Base-by-base conservation (phyloP, 1,140 invertebrate species). In the Bradynema listronoti region DNA sequence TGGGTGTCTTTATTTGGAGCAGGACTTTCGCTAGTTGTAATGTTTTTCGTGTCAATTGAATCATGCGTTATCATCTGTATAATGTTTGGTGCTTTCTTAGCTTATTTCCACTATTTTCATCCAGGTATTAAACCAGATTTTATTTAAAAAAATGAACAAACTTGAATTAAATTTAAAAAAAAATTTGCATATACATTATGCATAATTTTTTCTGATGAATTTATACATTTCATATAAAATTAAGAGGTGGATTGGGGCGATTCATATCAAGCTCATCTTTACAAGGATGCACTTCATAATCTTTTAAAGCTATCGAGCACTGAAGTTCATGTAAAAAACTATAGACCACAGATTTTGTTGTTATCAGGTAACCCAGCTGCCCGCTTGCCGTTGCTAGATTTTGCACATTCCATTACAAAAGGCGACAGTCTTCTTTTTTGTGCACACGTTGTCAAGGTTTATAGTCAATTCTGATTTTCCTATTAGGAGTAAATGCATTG, bases 1-100 rank as follows among this genome's bases (percentile, higher is more conserved):
- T 94, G 90, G 90, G 52, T 92, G 5, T 91, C 89, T 64, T 81
- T 95, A 14, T 60, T 85, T 49, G 91, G 90, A 6, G 88, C 89
- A 68, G 80, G 91, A 47, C 79, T 89, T 45, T 94, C 91, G 75
- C 84, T 94, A 19, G 84, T 83, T 2, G 89, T 93, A 39, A 95
- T 95, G 91, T 89, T 95, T 78, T 81, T 94, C 4, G 90, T 94
- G 1, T 61, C 58, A 9, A n/a, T 52, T 51, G 46, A 22, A 5
- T 42, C 36, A 24, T 50, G 16, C 16, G 39, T 58, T 1, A 29
- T 47, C 27, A 58, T 58, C 32, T 58, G 34, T 53, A 24, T 58
- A n/a, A 58, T 58, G 7, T 58, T 58, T 51, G 42, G 27, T 1
- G 16, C 42, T 4, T 43, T 29, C 2, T 22, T 58, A 32, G 56